A percentile compares a stretch with the other conserved stretches of the same genome.
These are phyloP conservation scores for Larimichthys crocea DNA, from an alignment of 2,113 vertebrate genomes.

Conservation along the genomic window DNA sequence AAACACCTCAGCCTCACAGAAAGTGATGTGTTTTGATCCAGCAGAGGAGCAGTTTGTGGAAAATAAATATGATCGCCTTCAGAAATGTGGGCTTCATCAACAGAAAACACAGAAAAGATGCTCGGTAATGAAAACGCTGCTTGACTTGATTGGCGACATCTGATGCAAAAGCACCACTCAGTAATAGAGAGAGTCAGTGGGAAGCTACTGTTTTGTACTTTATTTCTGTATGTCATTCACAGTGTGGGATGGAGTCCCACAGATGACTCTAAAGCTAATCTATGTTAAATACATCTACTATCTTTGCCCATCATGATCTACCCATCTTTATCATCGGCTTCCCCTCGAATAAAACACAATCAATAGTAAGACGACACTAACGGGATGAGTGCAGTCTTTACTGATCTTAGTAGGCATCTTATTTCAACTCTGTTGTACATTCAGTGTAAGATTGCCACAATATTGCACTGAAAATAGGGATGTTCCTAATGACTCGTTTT, in stretches of 20 bases:
- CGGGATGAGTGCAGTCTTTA: not conserved
- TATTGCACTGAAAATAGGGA: not conserved
- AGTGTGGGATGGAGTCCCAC: not conserved
- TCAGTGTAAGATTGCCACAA: not conserved
- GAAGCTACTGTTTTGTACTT: not conserved
- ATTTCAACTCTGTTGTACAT: not conserved
- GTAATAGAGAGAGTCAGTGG: not conserved
- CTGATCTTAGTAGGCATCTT: slow-evolving; percentile 1
- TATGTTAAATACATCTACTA: not conserved
- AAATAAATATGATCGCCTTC: not conserved
- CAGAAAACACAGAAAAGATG: slow-evolving; percentile 10
- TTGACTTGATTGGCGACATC: not conserved
- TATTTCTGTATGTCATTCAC: not conserved
- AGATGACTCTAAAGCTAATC: not conserved
- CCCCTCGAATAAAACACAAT: not conserved
- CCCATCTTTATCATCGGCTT: not conserved
- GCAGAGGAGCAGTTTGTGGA: slow-evolving; percentile 25
- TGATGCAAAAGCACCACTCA: not conserved
- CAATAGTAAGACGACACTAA: not conserved
- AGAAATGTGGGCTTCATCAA: slow-evolving; percentile 15
- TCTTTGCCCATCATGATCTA: not conserved
- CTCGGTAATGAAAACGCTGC: not conserved
- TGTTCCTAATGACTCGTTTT: too few species aligned
- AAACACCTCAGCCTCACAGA: slow-evolving; percentile 37
- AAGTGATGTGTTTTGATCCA: slow-evolving; percentile 5